These are phyloP conservation scores for Sminthurinus signatus DNA, from an alignment of 1,140 invertebrate species.

Conservation along the genomic window DNA sequence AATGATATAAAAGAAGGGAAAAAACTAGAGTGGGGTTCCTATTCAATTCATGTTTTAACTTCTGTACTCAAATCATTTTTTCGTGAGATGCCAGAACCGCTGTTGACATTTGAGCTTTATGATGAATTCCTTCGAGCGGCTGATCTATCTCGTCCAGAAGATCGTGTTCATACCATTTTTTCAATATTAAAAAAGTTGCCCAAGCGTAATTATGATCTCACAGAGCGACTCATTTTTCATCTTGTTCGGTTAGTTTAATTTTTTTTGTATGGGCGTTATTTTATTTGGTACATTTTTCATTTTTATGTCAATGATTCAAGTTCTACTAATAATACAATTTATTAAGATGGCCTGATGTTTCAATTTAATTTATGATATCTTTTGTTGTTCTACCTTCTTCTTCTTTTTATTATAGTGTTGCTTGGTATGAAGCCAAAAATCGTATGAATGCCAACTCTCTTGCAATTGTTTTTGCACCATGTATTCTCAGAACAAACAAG, in stretches of 20 bases:
- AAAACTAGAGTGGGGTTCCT: conserved; percentile 60
- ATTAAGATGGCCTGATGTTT: too few species aligned
- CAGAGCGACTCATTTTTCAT: conserved; percentile 90
- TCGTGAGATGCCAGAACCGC: conserved; percentile 75
- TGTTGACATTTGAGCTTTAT: conserved; percentile 88
- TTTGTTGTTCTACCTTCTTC: too few species aligned
- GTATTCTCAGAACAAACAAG: conserved; percentile 79
- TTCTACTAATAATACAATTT: neutral
- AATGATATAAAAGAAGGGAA: conserved; percentile 62
- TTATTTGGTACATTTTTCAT: too few species aligned
- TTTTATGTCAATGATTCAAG: conserved; percentile 1
- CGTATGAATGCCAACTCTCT: conserved; percentile 85
- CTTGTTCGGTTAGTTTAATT: conserved; percentile 59
- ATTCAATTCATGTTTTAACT: conserved; percentile 80
- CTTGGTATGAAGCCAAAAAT: conserved; percentile 77
- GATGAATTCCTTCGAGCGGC: conserved; percentile 86
- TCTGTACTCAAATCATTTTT: conserved; percentile 89
- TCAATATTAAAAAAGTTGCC: conserved; percentile 83
- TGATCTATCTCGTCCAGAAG: conserved; percentile 70
- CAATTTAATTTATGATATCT: too few species aligned
- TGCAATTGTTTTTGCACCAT: conserved; percentile 92
- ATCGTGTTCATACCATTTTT: conserved; percentile 75
- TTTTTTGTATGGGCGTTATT: conserved; percentile 1
- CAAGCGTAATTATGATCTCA: conserved; percentile 79
- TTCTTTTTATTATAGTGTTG: conserved; percentile 55